A percentile compares a stretch with the other conserved stretches of the same genome.
Evolutionary conservation across 2,113 vertebrate species (phyloP).

Genomic region (Prionailurus viverrinus): DNA sequence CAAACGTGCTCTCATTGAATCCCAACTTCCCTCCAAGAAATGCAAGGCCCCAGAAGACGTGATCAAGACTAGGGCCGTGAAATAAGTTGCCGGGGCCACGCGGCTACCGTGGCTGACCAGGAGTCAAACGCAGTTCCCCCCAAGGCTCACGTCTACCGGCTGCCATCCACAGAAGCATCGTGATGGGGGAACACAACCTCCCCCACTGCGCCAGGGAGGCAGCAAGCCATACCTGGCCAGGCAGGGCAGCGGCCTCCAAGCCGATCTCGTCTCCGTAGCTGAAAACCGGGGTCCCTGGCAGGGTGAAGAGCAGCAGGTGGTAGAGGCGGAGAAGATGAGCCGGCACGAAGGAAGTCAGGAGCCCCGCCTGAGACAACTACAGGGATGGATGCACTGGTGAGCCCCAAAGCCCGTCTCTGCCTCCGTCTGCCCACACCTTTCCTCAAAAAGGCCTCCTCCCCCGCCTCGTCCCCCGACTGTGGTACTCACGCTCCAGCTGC

Average conservation of each 20-base stretch:
- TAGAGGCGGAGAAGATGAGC: slow-evolving; percentile 86
- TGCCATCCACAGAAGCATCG: not conserved
- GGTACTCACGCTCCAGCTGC: slow-evolving; percentile 84
- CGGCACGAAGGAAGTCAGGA: slow-evolving; percentile 81
- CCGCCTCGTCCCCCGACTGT: accelerated
- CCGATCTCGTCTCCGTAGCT: slow-evolving; percentile 93
- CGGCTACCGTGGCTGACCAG: not conserved
- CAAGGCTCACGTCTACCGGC: not conserved
- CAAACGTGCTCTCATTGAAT: not conserved
- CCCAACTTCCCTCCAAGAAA: not conserved
- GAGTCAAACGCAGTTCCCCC: not conserved
- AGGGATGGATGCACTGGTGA: not conserved
- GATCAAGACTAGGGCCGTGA: not conserved
- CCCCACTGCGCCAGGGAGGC: not conserved
- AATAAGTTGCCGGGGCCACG: not conserved
- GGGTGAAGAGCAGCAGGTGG: slow-evolving; percentile 91
- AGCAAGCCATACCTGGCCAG: slow-evolving; percentile 75
- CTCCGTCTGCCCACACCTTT: not conserved
- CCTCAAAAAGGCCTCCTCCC: not conserved
- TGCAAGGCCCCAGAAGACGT: not conserved
- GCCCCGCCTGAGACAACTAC: slow-evolving; percentile 74
- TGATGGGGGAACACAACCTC: not conserved
- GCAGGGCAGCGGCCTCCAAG: slow-evolving; percentile 75
- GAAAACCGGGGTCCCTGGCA: slow-evolving; percentile 92
- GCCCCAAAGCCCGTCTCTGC: not conserved